These are phyloP conservation scores for Drosophila diplacantha DNA, from an alignment of 2,888 invertebrate species.

Conservation along the genomic window DNA sequence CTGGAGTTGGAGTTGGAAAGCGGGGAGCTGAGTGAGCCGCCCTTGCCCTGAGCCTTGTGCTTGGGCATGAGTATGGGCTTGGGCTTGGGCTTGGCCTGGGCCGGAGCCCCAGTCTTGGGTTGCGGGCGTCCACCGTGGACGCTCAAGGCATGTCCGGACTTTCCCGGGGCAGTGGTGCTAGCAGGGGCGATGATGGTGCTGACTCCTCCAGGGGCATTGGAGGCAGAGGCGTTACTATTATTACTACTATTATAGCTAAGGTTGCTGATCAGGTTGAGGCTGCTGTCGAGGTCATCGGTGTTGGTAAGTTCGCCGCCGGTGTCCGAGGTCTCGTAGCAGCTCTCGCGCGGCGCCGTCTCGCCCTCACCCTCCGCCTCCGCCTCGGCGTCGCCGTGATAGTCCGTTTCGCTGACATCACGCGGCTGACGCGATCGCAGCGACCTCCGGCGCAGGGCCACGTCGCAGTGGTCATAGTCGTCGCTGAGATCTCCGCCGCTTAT, in stretches of 20 bases:
- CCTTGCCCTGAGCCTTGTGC: constrained; percentile 62
- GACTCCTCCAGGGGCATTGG: constrained; percentile 68
- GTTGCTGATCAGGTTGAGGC: constrained; percentile 76
- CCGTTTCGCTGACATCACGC: constrained; percentile 68
- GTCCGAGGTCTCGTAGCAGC: constrained; percentile 77
- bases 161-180: constrained; percentile 36
- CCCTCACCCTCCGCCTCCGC: constrained; percentile 49
- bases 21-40: constrained; percentile 68
- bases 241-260: constrained; percentile 78
- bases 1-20: constrained; percentile 68
- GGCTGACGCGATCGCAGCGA: constrained; percentile 47
- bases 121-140: constrained; percentile 51
- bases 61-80: constrained; percentile 65
- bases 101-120: constrained; percentile 70
- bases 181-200: constrained; percentile 24
- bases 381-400: constrained; percentile 72
- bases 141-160: constrained; percentile 41
- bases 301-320: constrained; percentile 76
- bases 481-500: constrained; percentile 74
- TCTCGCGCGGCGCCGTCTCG: constrained; percentile 64
- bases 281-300: constrained; percentile 75
- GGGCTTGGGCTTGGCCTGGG: constrained; percentile 55
- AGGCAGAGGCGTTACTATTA: constrained; percentile 73
- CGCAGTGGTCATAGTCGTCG: constrained; percentile 74
- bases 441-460: constrained; percentile 55